These are phyloP conservation scores for Ashinkailepas kermadecensis DNA, from an alignment of 2,888 invertebrate species.

Conservation along the genomic window DNA sequence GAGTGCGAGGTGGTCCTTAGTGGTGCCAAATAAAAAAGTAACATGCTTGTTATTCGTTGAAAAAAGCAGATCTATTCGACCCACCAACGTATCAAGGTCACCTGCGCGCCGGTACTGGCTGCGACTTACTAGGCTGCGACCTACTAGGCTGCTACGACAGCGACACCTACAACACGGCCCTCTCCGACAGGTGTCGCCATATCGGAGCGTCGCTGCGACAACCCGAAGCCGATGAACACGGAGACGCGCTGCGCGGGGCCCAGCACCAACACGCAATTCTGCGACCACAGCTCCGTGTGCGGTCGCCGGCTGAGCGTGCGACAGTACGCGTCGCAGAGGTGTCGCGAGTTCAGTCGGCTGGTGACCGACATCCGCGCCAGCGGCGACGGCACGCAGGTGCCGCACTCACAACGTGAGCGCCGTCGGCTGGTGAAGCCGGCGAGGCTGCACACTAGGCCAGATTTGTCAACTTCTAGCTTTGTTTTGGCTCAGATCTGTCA, in stretches of 20 bases:
- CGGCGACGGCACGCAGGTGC: slow-evolving; percentile 26
- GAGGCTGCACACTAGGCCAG: no score
- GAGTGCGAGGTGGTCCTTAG: no score
- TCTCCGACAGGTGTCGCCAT: not conserved
- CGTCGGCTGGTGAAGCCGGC: not conserved
- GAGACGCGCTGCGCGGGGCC: slow-evolving; percentile 19
- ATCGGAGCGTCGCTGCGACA: slow-evolving; percentile 23
- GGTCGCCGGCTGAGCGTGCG: not conserved
- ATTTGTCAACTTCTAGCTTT: no score
- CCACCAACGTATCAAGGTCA: no score
- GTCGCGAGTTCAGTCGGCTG: slow-evolving; percentile 24
- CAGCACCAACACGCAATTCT: slow-evolving; percentile 24
- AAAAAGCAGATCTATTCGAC: no score
- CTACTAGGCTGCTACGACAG: no score
- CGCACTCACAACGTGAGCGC: slow-evolving; percentile 17
- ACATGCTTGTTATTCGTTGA: no score
- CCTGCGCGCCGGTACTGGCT: no score
- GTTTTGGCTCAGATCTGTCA: no score
- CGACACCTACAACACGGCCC: no score
- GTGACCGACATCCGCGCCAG: slow-evolving; percentile 22
- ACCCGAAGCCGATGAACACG: slow-evolving; percentile 27
- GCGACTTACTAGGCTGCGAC: no score
- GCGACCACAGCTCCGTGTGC: not conserved
- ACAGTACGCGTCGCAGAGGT: slow-evolving; percentile 23
- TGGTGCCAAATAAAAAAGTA: no score